Percentiles rank a stretch among this genome's conserved stretches.
Evolutionary conservation across 2,888 invertebrate genomes (phyloP).

Genomic region (Deilephila porcellus): DNA sequence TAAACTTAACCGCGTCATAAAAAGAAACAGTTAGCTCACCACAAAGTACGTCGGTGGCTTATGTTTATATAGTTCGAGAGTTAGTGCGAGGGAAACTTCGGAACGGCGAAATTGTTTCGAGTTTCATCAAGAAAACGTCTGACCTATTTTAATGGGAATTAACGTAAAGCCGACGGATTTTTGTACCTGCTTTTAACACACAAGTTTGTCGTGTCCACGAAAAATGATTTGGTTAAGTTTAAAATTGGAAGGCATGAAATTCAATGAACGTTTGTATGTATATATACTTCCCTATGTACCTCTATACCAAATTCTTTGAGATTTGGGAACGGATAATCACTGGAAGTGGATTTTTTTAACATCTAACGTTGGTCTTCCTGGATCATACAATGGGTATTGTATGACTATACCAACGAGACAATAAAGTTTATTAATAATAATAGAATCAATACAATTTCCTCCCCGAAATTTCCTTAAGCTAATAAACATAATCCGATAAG

Average conservation of each 20-base stretch:
- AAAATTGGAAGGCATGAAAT: too few relatives aligned
- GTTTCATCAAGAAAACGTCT: neutral
- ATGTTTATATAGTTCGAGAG: neutral
- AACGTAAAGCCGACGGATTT: neutral
- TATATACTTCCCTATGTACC: too few relatives aligned
- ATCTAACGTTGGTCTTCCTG: too few relatives aligned
- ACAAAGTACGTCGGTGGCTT: conserved; percentile 9
- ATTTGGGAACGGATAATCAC: too few relatives aligned
- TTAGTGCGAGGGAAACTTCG: neutral
- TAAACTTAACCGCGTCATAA: conserved; percentile 10
- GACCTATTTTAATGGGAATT: conserved; percentile 1
- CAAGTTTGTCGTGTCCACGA: too few relatives aligned
- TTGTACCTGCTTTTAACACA: neutral
- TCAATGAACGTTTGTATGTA: too few relatives aligned
- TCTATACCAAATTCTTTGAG: too few relatives aligned
- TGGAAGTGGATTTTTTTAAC: too few relatives aligned
- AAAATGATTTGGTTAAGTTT: too few relatives aligned
- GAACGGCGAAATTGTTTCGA: neutral
- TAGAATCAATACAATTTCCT: neutral
- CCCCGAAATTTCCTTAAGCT: too few relatives aligned
- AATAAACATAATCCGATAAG: neutral
- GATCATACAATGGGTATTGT: too few relatives aligned
- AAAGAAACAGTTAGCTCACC: conserved; percentile 16
- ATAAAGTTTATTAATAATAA: neutral
- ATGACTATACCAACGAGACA: neutral